Evolutionary conservation across 2,113 vertebrate genomes (phyloP).

Genomic region (Sturnira hondurensis): DNA sequence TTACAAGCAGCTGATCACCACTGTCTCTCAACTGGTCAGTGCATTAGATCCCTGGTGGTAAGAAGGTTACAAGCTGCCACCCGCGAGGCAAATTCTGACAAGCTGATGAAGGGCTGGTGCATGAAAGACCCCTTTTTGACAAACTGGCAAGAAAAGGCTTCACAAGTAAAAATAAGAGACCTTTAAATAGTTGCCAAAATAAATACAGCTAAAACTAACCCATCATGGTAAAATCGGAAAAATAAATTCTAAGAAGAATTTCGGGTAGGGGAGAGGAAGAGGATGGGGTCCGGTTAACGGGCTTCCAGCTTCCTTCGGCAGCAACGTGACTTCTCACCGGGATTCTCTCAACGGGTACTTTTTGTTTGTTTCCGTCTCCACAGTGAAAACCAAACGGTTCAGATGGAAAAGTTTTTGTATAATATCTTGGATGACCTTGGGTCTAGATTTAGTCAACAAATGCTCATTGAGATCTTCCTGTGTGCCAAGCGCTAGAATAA

Average conservation of each 20-base stretch:
- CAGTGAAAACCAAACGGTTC: neutral
- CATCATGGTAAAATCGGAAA: neutral
- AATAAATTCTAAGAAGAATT: neutral
- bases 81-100: slow-evolving; percentile 24
- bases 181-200: slow-evolving; percentile 25
- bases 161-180: neutral
- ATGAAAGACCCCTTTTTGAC: slow-evolving; percentile 38
- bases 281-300: neutral
- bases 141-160: neutral
- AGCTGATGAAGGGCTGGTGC: neutral
- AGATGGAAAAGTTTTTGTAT: slow-evolving; percentile 55
- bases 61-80: neutral
- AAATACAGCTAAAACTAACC: slow-evolving; percentile 23
- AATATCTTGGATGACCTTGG: slow-evolving; percentile 69
- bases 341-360: neutral
- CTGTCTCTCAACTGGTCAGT: neutral
- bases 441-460: slow-evolving; percentile 76
- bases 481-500: slow-evolving; percentile 66
- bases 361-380: neutral
- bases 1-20: neutral
- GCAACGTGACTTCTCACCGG: neutral
- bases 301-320: neutral
- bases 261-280: no score
- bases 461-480: slow-evolving; percentile 56
- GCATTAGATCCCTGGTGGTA: neutral